Evolutionary conservation across 2,797 vertebrate species (phyloP), one percentile per base, ranked within the genome.

Genomic region (Crocidura indochinensis): DNA sequence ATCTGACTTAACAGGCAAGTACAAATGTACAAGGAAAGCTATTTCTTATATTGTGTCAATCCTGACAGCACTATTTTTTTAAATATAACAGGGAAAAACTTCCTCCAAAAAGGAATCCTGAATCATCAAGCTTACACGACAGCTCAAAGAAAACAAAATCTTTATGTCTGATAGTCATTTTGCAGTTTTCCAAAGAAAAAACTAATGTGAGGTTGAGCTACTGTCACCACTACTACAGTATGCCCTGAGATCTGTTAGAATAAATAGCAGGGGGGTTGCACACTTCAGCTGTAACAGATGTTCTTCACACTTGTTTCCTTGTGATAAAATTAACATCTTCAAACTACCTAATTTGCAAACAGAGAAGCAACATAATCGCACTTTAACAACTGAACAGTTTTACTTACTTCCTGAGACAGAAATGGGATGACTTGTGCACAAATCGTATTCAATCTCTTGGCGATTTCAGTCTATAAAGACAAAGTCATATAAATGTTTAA

Each of bases 361-460:
- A 98, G 97, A 97, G 97, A 98, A 97, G 97, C 96, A 97, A 98
- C 95, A 96, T 97, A 98, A 98, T 97, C 97, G 96, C 93, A 98
- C 94, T 98, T 98, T 96, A 98, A 97, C 96, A 98, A 97, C 94
- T 97, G 95, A 98, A 97, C 92, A 96, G 96, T 97, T 98, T 97
- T 97, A 98, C 98, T 99, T 99, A 99, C 99, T 99, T 99, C 99
- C 98, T 99, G 99, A 98, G 99, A 99, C 98, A 99, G 99, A 98
- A 99, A 99, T 94, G 99, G 99, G 98, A 99, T 99, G 98, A 99
- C 99, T 99, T 99, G 99, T 96, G 99, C 99, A 98, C 99, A 99
- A 98, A 99, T 99, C 95, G 99, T 99, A 97, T 99, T 99, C 98
- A 99, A 98, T 98, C 99, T 99, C 98, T 99, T 99, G 96, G 99